Percentiles rank a stretch among this genome's conserved stretches.
Conservation (phyloP, 1,140 invertebrate genomes). For the Ridgeia piscesae region DNA sequence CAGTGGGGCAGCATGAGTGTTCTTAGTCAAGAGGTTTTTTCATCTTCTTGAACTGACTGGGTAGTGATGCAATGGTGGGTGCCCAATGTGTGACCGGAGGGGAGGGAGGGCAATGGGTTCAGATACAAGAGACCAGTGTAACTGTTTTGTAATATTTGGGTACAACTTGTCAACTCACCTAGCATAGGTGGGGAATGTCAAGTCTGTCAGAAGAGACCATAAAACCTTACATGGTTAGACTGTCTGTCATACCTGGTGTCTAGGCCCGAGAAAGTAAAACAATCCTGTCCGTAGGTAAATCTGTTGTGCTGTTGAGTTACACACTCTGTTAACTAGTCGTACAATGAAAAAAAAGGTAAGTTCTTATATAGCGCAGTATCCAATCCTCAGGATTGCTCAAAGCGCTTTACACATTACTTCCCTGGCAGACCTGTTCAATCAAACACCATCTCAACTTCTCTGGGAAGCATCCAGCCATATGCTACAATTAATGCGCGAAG, state of each 20-base stretch:
- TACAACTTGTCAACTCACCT: neutral
- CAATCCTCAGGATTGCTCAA: too few relatives aligned
- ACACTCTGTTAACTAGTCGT: neutral
- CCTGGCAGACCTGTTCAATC: too few relatives aligned
- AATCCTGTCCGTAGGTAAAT: neutral
- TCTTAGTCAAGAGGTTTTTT: neutral
- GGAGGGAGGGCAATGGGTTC: neutral
- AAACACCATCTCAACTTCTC: too few relatives aligned
- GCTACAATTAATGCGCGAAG: too few relatives aligned
- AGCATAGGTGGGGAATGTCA: neutral
- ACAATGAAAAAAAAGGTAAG: too few relatives aligned
- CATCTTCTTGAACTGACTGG: neutral
- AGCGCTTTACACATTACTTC: too few relatives aligned
- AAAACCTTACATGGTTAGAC: neutral
- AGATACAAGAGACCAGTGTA: neutral
- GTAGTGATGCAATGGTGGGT: neutral
- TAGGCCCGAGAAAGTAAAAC: neutral
- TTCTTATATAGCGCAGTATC: too few relatives aligned
- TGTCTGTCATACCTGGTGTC: neutral
- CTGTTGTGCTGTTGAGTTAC: neutral
- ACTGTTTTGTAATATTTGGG: neutral
- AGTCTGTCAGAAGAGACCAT: neutral
- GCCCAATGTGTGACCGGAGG: neutral
- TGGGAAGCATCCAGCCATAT: too few relatives aligned
- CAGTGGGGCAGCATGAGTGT: neutral